Evolutionary conservation across 2,797 vertebrate species (phyloP), one percentile per base, ranked within the genome.

Genomic region (Lithobates pipiens): DNA sequence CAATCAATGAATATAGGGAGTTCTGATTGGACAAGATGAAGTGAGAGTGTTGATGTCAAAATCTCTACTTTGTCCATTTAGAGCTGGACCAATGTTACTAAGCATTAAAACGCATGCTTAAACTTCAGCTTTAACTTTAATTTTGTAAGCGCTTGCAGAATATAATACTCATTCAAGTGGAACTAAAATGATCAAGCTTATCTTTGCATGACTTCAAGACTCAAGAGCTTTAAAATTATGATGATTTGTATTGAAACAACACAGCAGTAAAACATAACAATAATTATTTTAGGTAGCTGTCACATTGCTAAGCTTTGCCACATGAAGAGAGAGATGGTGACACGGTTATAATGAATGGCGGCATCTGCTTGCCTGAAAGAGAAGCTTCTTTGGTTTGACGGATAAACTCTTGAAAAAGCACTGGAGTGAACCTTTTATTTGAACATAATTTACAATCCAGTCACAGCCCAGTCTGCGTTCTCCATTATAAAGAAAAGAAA

Each of bases 371-470:
- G n/a, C 15, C 15, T 29, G 16, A 71, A 71, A 57, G n/a, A 50
- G 29, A 69, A n/a, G 44, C 23, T 39, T 44, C 70, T 27, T 73
- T 81, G 29, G 73, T 74, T 32, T 11, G 72, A 44, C 23, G 42
- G n/a, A 44, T 10, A 63, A 18, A 57, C 73, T 34, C 74, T 74
- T 67, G 29, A 68, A 79, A 83, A 74, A 68, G 36, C 74, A 72
- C 34, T 15, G 39, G 32, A 34, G 77, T 10, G 15, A 86, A 63
- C 2, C 78, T 79, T 79, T 83, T 79, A 78, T 79, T 69, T 67
- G 39, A 75, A 77, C 21, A 79, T 87, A 39, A 87, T 87, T 87
- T 83, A 83, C 71, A 87, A 74, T 87, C 85, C n/a, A 73, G 81
- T 87, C 85, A 87, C 85, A 87, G 70, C 76, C 61, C 79, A 74